phyloP scores from a whole-genome alignment of 2,113 vertebrate genomes.

The Pelobates fuscus region DNA sequence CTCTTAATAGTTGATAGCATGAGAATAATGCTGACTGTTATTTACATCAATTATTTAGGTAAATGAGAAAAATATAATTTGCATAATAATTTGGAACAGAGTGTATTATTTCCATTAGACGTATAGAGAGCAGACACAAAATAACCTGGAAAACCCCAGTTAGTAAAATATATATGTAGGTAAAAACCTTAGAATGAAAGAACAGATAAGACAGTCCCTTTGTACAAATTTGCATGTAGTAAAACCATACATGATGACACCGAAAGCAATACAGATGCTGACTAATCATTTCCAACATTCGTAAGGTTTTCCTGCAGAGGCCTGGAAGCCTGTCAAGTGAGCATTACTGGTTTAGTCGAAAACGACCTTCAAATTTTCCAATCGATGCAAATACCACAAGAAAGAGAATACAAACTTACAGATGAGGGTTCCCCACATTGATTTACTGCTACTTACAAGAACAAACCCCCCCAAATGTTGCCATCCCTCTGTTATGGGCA shows the following conservation, averaged over 20 bases:
- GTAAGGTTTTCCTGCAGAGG: neutral
- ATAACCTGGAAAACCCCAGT: too few relatives aligned
- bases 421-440: neutral
- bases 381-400: neutral
- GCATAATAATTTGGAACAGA: too few relatives aligned
- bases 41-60: too few relatives aligned
- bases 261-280: neutral
- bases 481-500: too few relatives aligned
- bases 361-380: neutral
- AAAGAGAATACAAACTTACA: neutral
- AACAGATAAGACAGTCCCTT: neutral
- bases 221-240: neutral
- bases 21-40: too few relatives aligned
- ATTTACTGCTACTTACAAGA: neutral
- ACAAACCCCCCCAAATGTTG: too few relatives aligned
- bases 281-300: neutral
- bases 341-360: neutral
- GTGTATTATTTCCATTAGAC: too few relatives aligned
- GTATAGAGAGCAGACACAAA: too few relatives aligned
- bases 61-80: too few relatives aligned
- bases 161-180: too few relatives aligned
- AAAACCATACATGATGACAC: neutral
- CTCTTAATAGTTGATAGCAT: too few relatives aligned
- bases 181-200: neutral
- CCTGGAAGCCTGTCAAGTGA: neutral